phyloP scores from a whole-genome alignment of 2,113 vertebrate genomes.

The Elgaria multicarinata region DNA sequence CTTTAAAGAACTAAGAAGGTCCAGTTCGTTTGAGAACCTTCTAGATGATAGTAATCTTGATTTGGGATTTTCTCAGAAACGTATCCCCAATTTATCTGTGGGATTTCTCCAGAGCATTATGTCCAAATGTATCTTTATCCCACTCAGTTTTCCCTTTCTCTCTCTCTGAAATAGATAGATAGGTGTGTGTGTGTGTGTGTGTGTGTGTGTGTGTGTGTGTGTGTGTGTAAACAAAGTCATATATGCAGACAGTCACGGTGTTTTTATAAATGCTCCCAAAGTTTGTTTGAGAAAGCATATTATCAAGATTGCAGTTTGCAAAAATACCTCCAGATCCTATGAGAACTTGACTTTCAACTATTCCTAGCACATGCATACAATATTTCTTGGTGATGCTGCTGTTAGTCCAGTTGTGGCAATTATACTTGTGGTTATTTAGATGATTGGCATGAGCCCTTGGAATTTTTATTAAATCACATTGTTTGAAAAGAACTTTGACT shows the following conservation, averaged over 20 bases:
- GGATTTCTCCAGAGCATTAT: not conserved
- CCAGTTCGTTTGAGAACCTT: no score
- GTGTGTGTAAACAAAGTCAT: no score
- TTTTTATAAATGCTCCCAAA: not conserved
- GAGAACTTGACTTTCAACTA: not conserved
- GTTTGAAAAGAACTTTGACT: not conserved
- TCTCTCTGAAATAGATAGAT: no score
- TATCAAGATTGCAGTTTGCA: not conserved
- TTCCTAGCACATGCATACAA: no score
- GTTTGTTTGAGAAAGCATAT: not conserved
- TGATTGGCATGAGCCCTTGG: not conserved
- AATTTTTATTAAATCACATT: not conserved
- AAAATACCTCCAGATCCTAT: not conserved
- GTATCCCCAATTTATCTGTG: not conserved
- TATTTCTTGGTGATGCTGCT: not conserved
- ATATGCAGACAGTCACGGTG: no score
- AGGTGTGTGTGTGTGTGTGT: no score
- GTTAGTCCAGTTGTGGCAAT: not conserved
- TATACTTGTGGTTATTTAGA: not conserved
- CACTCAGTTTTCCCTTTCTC: no score
- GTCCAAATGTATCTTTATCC: no score
- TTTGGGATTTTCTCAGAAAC: not conserved
- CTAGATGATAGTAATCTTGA: not conserved
- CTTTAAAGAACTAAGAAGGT: no score
- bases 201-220: no score